phyloP scores from a whole-genome alignment of 1,140 invertebrate species.

The Psix sp. region DNA sequence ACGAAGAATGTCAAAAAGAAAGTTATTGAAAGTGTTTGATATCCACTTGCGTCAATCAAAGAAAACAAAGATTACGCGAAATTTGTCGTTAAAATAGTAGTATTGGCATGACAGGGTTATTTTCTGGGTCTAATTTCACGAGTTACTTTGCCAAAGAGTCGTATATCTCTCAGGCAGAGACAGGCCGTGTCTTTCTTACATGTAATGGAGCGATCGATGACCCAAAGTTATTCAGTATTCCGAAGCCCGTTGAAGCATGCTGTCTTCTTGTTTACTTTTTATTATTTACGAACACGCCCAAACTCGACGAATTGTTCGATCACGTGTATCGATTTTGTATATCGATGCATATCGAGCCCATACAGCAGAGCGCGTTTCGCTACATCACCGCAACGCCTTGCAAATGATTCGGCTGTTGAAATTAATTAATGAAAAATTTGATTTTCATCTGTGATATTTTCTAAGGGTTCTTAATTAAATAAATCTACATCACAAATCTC shows the following conservation, averaged over 20 bases:
- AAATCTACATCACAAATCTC: too few species aligned
- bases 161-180: slow-evolving; percentile 42
- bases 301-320: slow-evolving; percentile 40
- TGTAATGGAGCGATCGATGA: slow-evolving; percentile 60
- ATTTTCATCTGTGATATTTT: too few species aligned
- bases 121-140: slow-evolving; percentile 24
- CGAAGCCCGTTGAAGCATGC: slow-evolving; percentile 48
- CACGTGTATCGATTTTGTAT: slow-evolving; percentile 40
- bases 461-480: too few species aligned
- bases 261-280: slow-evolving; percentile 53
- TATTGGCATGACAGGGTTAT: slow-evolving; percentile 1
- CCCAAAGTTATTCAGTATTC: slow-evolving; percentile 58
- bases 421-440: too few species aligned
- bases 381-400: slow-evolving; percentile 8
- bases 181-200: slow-evolving; percentile 38
- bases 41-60: too few species aligned
- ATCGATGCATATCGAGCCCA: slow-evolving; percentile 39
- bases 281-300: slow-evolving; percentile 38
- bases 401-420: too few species aligned
- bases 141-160: slow-evolving; percentile 25
- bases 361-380: background rate
- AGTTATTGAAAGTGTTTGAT: too few species aligned
- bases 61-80: too few species aligned
- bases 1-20: too few species aligned
- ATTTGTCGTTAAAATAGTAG: too few species aligned